phyloP scores from a whole-genome alignment of 2,113 vertebrate genomes.

The Larimichthys crocea region DNA sequence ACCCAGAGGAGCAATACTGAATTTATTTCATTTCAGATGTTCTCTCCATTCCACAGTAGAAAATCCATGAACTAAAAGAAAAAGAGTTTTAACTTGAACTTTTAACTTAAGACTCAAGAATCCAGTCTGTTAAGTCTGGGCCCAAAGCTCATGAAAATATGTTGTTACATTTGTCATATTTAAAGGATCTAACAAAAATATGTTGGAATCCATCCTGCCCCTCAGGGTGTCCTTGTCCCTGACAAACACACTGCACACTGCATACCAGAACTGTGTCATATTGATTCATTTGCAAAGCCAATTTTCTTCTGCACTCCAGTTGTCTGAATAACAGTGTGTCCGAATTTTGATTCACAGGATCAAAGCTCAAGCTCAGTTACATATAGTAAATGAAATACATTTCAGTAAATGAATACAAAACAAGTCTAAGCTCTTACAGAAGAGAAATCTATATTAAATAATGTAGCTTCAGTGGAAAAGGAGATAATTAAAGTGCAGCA shows the following conservation, averaged over 20 bases:
- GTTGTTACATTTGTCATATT: conserved; percentile 37
- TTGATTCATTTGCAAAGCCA: conserved; percentile 25
- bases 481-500: not conserved
- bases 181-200: conserved; percentile 39
- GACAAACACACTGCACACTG: conserved; percentile 18
- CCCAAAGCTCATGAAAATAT: conserved; percentile 21
- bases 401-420: not conserved
- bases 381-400: not conserved
- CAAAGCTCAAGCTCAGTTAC: not conserved
- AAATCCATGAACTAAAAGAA: not conserved
- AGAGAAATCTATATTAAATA: not conserved
- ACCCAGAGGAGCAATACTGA: not conserved
- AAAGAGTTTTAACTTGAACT: not conserved
- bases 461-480: not conserved
- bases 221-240: conserved; percentile 9
- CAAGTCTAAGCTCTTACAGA: not conserved
- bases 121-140: not conserved
- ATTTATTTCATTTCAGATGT: not conserved
- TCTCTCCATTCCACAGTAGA: not conserved
- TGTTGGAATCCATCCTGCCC: conserved; percentile 1
- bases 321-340: not conserved
- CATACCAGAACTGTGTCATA: conserved; percentile 25
- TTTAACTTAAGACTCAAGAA: not conserved
- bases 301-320: not conserved
- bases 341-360: not conserved